These are phyloP conservation scores for Cheilosia urbana DNA, from an alignment of 2,888 invertebrate species.

Conservation along the genomic window DNA sequence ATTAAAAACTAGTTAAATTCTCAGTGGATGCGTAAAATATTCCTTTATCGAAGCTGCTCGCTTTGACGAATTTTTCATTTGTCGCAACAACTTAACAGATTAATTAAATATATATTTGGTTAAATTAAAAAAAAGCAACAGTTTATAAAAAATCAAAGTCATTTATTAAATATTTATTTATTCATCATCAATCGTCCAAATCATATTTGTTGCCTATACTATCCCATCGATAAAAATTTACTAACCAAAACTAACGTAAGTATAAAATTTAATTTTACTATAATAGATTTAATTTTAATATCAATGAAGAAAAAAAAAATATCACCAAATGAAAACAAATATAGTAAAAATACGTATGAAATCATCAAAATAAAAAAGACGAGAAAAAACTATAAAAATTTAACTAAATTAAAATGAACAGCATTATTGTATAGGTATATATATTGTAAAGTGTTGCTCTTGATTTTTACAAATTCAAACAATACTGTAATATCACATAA, in stretches of 20 bases:
- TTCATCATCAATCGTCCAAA: neutral
- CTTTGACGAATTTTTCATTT: no score
- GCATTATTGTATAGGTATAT: neutral
- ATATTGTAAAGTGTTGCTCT: slow-evolving; percentile 17
- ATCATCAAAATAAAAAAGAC: neutral
- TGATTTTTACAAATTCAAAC: slow-evolving; percentile 36
- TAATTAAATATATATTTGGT: neutral
- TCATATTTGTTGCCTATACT: slow-evolving; percentile 18
- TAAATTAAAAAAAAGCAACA: neutral
- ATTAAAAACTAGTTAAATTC: no score
- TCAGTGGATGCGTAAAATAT: no score
- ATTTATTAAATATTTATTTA: slow-evolving; percentile 1
- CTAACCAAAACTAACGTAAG: slow-evolving; percentile 37
- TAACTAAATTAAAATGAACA: slow-evolving; percentile 59
- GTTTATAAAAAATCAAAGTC: slow-evolving; percentile 16
- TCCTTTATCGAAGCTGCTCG: no score
- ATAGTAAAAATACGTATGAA: neutral
- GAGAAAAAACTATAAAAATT: slow-evolving; percentile 19
- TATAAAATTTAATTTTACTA: slow-evolving; percentile 10
- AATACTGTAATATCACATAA: slow-evolving; percentile 68
- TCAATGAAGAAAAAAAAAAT: slow-evolving; percentile 45
- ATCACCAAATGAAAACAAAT: slow-evolving; percentile 60
- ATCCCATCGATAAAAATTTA: slow-evolving; percentile 31
- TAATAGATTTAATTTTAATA: slow-evolving; percentile 38
- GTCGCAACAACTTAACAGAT: neutral